Evolutionary conservation across 2,797 vertebrate genomes (phyloP), one percentile per base, ranked within the genome.

Genomic region (Tragelaphus oryx): DNA sequence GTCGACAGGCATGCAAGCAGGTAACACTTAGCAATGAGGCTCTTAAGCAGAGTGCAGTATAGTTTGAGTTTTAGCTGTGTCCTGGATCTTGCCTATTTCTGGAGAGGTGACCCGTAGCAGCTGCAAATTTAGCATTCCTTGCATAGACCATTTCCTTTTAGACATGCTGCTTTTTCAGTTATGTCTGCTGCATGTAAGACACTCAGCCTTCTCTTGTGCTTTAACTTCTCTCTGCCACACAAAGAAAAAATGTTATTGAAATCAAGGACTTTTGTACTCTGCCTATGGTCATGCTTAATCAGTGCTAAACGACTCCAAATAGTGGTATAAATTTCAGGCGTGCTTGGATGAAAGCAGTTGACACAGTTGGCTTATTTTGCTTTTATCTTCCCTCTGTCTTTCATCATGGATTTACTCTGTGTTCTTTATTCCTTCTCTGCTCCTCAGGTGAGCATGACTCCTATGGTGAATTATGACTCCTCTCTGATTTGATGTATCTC

Each of bases 1-100:
- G 99, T 97, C 99, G 99, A 54, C 98, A 99, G 65, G 99, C 99
- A 3, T 99, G 99, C 97, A 99, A 98, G 97, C 99, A 99, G 99
- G 99, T 99, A 98, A 98, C 92, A 50, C 46, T 59, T 48, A n/a
- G 54, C 33, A 82, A 0, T 41, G 22, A 41, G 80, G 92, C 57
- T 75, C 28, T 50, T 80, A 41, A 78, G 57, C 76, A 79, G 33
- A 41, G 2, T 85, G 76, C 62, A 93, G 10, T 91, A 11, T 17
- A 91, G 74, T 79, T 59, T 95, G 75, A 80, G 22, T 87, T 82
- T 78, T 92, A 75, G 71, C 65, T 83, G 46, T 65, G 18, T 86
- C 75, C 90, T 85, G 16, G 41, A 10, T 75, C 78, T 86, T 84
- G 7, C 44, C 30, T 44, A 78, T 22, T 59, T 85, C 86, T 80